A percentile compares a stretch with the other conserved stretches of the same genome.
phyloP scores from a whole-genome alignment of 2,888 invertebrate species.

The Taphrorychus bicolor region DNA sequence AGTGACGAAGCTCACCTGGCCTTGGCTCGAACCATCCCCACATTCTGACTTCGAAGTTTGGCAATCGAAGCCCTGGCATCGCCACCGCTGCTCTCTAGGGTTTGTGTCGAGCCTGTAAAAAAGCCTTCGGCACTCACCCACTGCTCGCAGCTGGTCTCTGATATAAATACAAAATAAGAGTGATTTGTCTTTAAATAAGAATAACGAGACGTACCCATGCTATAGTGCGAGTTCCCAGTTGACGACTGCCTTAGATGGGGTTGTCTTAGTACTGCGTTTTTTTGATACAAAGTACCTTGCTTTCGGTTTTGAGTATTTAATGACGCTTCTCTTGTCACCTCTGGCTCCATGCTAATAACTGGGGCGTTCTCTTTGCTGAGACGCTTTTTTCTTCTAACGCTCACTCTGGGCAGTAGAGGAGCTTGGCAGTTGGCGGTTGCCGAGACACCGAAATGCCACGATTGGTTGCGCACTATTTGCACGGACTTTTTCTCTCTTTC shows the following conservation, averaged over 20 bases:
- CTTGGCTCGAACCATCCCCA: slow-evolving; percentile 81
- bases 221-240: too few relatives aligned
- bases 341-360: too few relatives aligned
- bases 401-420: slow-evolving; percentile 58
- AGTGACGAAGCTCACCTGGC: slow-evolving; percentile 59
- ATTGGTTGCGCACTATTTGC: slow-evolving; percentile 67
- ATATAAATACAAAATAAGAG: too few relatives aligned
- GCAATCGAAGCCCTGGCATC: slow-evolving; percentile 70
- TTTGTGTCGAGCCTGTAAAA: slow-evolving; percentile 61
- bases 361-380: slow-evolving; percentile 57
- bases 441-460: slow-evolving; percentile 65
- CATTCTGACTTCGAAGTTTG: slow-evolving; percentile 74
- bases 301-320: too few relatives aligned
- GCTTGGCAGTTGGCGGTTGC: not conserved
- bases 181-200: too few relatives aligned
- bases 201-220: too few relatives aligned
- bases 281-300: too few relatives aligned
- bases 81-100: slow-evolving; percentile 53
- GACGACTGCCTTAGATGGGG: too few relatives aligned
- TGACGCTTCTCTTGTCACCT: too few relatives aligned
- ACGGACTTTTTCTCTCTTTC: slow-evolving; percentile 60
- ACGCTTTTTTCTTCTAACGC: slow-evolving; percentile 61
- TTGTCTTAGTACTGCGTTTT: too few relatives aligned
- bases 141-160: too few relatives aligned
- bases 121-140: slow-evolving; percentile 60